phyloP scores from a whole-genome alignment of 1,140 invertebrate species.

The Pseudoatta argentina region DNA sequence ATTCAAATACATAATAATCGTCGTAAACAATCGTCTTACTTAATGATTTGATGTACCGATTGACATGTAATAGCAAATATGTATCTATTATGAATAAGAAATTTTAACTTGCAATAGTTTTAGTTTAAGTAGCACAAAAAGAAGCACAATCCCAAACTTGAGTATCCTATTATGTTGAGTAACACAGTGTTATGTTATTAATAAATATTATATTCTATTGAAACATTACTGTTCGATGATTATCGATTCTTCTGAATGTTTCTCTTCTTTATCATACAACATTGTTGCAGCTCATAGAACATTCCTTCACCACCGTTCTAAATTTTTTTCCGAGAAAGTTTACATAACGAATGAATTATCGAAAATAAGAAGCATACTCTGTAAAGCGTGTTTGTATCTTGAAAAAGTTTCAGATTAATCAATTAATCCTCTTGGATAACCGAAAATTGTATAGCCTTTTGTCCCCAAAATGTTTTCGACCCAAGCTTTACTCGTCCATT shows the following conservation, averaged over 20 bases:
- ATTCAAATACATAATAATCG: background rate
- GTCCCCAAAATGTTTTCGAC: conserved; percentile 87
- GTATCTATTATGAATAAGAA: conserved; percentile 68
- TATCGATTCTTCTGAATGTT: background rate
- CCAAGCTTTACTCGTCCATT: conserved; percentile 88
- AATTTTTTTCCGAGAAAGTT: background rate
- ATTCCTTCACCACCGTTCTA: background rate
- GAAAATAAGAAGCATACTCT: background rate
- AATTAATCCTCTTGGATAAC: conserved; percentile 73
- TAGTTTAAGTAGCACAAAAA: conserved; percentile 81
- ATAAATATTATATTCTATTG: conserved; percentile 83
- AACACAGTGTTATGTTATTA: conserved; percentile 79
- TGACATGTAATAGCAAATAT: conserved; percentile 50
- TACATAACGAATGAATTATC: conserved; percentile 1
- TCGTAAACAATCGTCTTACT: conserved; percentile 50
- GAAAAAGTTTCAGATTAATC: background rate
- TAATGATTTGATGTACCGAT: conserved; percentile 38
- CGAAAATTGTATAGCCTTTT: conserved; percentile 89
- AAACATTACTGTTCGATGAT: conserved; percentile 38
- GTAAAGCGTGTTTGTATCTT: background rate
- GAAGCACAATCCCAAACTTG: conserved; percentile 82
- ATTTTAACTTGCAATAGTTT: conserved; percentile 75
- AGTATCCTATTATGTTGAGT: conserved; percentile 77
- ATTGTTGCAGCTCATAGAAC: background rate
- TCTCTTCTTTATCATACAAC: background rate